phyloP scores from a whole-genome alignment of 2,113 vertebrate genomes.

The Indicator indicator region DNA sequence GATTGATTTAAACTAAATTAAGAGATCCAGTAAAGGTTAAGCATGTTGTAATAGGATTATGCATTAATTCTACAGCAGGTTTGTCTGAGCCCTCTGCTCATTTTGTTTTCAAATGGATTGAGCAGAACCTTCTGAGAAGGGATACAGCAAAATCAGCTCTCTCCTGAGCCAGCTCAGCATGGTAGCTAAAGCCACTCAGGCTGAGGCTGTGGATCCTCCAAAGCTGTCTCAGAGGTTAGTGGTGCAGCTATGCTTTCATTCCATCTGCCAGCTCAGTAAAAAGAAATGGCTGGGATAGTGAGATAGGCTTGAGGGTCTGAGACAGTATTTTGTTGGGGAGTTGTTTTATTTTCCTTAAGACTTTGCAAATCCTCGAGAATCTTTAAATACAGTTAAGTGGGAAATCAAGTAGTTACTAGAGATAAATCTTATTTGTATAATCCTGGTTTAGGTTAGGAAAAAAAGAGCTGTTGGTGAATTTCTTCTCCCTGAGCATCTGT shows the following conservation, averaged over 20 bases:
- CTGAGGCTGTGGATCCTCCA: not conserved
- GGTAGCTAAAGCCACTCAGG: not conserved
- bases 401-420: not conserved
- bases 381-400: slow-evolving; percentile 29
- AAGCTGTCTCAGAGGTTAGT: not conserved
- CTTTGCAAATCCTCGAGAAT: slow-evolving; percentile 24
- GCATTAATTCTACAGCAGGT: not conserved
- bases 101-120: not conserved
- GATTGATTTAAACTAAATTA: slow-evolving; percentile 27
- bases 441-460: not conserved
- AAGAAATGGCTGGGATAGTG: not conserved
- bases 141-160: not conserved
- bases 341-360: not conserved
- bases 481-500: slow-evolving; percentile 32
- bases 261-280: not conserved
- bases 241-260: not conserved
- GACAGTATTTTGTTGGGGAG: not conserved
- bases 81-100: not conserved
- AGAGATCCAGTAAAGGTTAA: not conserved
- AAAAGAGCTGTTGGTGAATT: not conserved
- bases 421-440: slow-evolving; percentile 11
- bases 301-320: not conserved
- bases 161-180: not conserved
- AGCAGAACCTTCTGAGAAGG: not conserved
- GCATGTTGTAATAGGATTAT: slow-evolving; percentile 4